Conservation (phyloP, 64 coral and sea anemone species). For the Montipora foliosa region DNA sequence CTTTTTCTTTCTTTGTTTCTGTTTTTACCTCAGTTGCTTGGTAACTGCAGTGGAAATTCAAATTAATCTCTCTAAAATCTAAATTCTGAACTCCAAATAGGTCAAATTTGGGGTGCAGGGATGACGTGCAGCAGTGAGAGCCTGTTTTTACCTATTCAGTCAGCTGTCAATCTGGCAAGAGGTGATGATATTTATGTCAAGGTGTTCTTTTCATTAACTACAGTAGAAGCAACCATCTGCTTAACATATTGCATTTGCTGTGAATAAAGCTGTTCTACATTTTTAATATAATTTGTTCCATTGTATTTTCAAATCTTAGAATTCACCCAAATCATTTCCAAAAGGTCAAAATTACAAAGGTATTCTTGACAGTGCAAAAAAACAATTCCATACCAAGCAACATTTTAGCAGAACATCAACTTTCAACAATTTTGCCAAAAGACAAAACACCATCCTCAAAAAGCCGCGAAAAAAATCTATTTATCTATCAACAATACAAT, state of each 20-base stretch:
- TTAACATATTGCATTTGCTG: not conserved
- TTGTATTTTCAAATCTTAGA: not conserved
- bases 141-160: not conserved
- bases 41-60: no score
- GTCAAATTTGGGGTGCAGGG: no score
- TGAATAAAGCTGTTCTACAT: not conserved
- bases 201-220: not conserved
- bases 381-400: no score
- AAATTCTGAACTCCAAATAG: no score
- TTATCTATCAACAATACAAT: slow-evolving; percentile 16
- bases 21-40: no score
- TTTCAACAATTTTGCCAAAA: not conserved
- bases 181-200: not conserved
- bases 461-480: not conserved
- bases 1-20: no score
- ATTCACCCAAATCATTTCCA: not conserved
- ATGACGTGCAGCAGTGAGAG: no score
- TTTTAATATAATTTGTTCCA: not conserved
- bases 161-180: not conserved
- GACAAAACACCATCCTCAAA: no score
- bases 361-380: not conserved
- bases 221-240: not conserved
- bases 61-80: no score
- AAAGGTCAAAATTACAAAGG: not conserved
- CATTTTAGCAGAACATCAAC: not conserved